phyloP scores from a whole-genome alignment of 2,888 invertebrate species.

The Chrysomela aeneicollis region DNA sequence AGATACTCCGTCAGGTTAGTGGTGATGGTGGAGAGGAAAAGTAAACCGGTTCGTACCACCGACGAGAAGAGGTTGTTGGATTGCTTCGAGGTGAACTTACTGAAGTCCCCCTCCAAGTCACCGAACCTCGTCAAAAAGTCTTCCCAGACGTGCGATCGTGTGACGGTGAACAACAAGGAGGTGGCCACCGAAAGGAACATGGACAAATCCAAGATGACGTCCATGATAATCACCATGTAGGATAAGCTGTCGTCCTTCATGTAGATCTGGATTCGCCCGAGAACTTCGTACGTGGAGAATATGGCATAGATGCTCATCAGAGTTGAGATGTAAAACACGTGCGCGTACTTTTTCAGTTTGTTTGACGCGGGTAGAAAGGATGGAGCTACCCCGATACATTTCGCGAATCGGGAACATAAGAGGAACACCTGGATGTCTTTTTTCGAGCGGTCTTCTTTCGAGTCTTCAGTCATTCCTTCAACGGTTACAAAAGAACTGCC shows the following conservation, averaged over 20 bases:
- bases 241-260: background rate
- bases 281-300: background rate
- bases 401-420: background rate
- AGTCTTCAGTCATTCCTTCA: background rate
- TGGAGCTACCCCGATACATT: background rate
- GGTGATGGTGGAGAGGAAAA: background rate
- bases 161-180: background rate
- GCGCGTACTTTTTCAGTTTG: background rate
- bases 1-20: background rate
- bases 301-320: background rate
- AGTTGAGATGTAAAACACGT: background rate
- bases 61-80: background rate
- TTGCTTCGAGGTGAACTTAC: background rate
- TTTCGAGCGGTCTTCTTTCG: background rate
- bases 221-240: background rate
- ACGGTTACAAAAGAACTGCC: background rate
- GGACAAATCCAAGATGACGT: background rate
- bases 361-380: background rate
- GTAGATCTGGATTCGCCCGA: background rate
- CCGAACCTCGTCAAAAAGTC: background rate
- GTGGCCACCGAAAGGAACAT: background rate
- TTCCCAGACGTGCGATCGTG: background rate
- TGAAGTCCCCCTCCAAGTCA: background rate
- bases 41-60: background rate
- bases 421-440: background rate